These are phyloP conservation scores for Lophochroa leadbeateri DNA, from an alignment of 2,113 vertebrate species.

Conservation along the genomic window DNA sequence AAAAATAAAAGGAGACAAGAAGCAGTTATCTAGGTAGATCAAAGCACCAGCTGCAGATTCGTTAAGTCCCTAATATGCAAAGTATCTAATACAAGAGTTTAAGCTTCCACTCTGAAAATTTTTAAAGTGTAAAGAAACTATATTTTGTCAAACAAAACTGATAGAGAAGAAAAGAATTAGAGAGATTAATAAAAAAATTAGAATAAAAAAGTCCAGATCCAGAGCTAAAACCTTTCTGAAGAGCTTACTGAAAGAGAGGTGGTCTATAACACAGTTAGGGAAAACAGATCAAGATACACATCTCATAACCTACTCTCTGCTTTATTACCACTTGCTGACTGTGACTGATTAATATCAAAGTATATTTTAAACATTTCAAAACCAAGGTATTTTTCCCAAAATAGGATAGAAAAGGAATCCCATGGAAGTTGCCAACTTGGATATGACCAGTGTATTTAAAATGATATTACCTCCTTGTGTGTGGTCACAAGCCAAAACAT, in stretches of 20 bases:
- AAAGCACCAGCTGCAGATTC: background rate
- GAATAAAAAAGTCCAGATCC: background rate
- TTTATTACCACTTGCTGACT: background rate
- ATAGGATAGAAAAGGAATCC: background rate
- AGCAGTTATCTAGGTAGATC: background rate
- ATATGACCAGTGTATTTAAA: background rate
- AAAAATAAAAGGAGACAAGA: background rate
- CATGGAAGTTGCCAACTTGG: background rate
- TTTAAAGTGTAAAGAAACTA: background rate
- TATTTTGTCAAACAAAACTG: background rate
- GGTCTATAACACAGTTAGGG: background rate
- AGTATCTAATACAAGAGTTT: background rate
- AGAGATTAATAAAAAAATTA: background rate
- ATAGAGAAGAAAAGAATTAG: background rate
- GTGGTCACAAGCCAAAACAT: background rate
- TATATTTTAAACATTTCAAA: background rate
- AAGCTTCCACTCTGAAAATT: background rate
- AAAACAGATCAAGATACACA: background rate
- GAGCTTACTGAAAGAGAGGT: background rate
- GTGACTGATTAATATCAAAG: background rate
- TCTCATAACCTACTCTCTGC: background rate
- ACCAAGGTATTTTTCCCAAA: background rate
- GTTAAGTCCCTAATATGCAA: background rate
- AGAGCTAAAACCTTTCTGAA: background rate
- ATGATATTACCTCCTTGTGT: background rate